Base-by-base conservation (phyloP, 2,888 invertebrate species). In the Netelia melanura region DNA sequence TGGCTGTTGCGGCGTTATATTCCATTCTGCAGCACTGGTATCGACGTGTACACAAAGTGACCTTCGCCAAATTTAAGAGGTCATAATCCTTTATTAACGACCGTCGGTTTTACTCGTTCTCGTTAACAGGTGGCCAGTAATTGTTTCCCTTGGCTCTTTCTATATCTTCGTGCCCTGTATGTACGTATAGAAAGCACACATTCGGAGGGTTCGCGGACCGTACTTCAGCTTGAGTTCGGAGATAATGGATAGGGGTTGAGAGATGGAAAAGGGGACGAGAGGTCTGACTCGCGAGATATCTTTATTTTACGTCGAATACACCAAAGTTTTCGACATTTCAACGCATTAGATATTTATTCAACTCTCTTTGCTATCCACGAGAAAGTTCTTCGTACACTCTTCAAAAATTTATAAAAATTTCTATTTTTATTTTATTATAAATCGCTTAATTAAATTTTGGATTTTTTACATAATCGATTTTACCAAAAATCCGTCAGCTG, bases 121-220 rank as follows among this genome's bases (percentile, higher is more conserved):
- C 78, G 71, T 83, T 86, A 86, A 86, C 86, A 87, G 85, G 84
- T 86, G 84, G 85, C 84, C 81, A 78, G 79, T 58, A 68, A 74
- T 79, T 81, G 80, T 81, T 86, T 85, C 81, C 75, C 77, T 62
- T 44, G 67, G 65, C 61, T 75, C 52, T 77, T 65, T 67, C 23
- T 64, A 74, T 30, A 64, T 58, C 61, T 48, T 44, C 21, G 14
- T 44, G 38, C 8, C 11, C 17, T 30, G 14, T 72, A 17, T 67
- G 23, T 54, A 17, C 61, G n/a, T 54, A 44, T 44, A 11, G 14
- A 48, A 14, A 48, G 14, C 14, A 48, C 48, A 48, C 48, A 48
- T 3, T 14, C 61, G 72, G 58, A 17, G 58, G 44, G 1, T 30
- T 14, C 30, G 25, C 30, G 52, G 14, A 38, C 11, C 17, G 48